Evolutionary conservation across 2,888 invertebrate species (phyloP).

Genomic region (Eupithecia insigniata): DNA sequence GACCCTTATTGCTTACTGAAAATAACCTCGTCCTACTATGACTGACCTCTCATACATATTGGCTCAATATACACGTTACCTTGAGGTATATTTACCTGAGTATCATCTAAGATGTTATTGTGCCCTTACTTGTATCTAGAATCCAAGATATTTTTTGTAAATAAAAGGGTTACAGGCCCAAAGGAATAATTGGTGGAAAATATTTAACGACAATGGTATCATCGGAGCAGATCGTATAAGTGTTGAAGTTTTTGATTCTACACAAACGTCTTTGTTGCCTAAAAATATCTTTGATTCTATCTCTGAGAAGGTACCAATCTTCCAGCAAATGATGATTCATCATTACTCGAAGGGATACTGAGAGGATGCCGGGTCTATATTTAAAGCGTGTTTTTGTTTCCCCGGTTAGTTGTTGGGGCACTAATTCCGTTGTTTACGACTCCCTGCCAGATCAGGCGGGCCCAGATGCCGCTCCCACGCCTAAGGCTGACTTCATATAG

Average conservation of each 20-base stretch:
- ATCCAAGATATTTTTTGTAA: background rate
- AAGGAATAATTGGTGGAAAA: too few relatives aligned
- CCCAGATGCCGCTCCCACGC: slow-evolving; percentile 80
- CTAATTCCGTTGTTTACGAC: slow-evolving; percentile 81
- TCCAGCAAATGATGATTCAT: slow-evolving; percentile 18
- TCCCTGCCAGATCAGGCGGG: slow-evolving; percentile 65
- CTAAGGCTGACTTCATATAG: slow-evolving; percentile 62
- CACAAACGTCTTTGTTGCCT: background rate
- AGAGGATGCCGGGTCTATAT: slow-evolving; percentile 60
- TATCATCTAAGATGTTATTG: background rate
- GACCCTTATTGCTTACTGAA: background rate
- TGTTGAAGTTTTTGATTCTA: background rate
- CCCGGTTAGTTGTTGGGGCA: slow-evolving; percentile 67
- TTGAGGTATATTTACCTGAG: background rate
- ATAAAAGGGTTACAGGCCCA: background rate
- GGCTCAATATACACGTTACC: background rate
- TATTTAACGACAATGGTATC: background rate
- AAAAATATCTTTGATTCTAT: background rate
- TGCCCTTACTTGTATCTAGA: background rate
- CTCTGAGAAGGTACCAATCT: background rate
- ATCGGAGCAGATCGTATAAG: background rate
- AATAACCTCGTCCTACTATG: background rate
- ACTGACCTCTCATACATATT: background rate
- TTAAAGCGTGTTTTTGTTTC: slow-evolving; percentile 73
- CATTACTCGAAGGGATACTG: slow-evolving; percentile 35